These are phyloP conservation scores for Agrotis segetum DNA, from an alignment of 2,888 invertebrate species.

Conservation along the genomic window DNA sequence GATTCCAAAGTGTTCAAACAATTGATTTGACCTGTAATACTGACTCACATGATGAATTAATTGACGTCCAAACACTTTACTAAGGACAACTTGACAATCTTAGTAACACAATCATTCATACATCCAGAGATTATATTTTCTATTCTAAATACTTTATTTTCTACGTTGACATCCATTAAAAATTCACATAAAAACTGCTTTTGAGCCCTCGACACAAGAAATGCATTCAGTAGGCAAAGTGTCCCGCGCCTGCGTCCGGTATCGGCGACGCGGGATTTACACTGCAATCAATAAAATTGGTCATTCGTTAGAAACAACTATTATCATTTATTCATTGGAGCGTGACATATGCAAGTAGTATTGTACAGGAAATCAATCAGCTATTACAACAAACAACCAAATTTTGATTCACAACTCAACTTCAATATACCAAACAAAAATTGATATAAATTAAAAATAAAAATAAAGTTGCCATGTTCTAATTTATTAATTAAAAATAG, in stretches of 20 bases:
- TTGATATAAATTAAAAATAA: slow-evolving; percentile 22
- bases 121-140: slow-evolving; percentile 78
- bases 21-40: slow-evolving; percentile 87
- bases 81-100: slow-evolving; percentile 76
- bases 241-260: slow-evolving; percentile 61
- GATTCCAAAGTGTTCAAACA: slow-evolving; percentile 60
- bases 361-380: slow-evolving; percentile 55
- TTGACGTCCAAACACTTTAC: slow-evolving; percentile 78
- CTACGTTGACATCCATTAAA: slow-evolving; percentile 82
- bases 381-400: slow-evolving; percentile 14
- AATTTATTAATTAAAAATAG: slow-evolving; percentile 35
- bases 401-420: slow-evolving; percentile 22
- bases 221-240: slow-evolving; percentile 77
- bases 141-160: slow-evolving; percentile 69
- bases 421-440: slow-evolving; percentile 52
- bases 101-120: slow-evolving; percentile 66
- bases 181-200: slow-evolving; percentile 88
- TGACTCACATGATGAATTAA: slow-evolving; percentile 85
- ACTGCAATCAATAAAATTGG: slow-evolving; percentile 79
- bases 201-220: slow-evolving; percentile 87
- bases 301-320: slow-evolving; percentile 45
- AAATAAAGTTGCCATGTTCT: slow-evolving; percentile 45
- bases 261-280: slow-evolving; percentile 70
- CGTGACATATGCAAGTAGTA: slow-evolving; percentile 46
- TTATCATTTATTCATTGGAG: slow-evolving; percentile 62